phyloP scores from a whole-genome alignment of 2,113 vertebrate species.

The Dasyprocta punctata region DNA sequence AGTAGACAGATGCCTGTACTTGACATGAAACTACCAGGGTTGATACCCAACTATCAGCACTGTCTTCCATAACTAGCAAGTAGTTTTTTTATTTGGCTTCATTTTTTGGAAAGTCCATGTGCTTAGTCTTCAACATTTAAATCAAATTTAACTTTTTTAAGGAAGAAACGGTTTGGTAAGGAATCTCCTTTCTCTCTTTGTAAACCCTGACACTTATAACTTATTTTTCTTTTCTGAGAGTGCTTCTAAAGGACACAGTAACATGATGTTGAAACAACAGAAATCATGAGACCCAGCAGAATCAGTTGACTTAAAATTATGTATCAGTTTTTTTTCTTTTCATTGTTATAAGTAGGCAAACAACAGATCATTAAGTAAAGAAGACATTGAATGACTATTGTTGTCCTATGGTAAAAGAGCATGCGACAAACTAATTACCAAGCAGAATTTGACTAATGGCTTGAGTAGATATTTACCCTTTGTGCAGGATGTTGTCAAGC shows the following conservation, averaged over 20 bases:
- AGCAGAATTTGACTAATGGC: conserved; percentile 68
- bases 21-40: no score
- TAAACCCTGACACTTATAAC: no score
- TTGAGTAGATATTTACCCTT: conserved; percentile 75
- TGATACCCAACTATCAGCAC: no score
- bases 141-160: no score
- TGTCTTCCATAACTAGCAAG: no score
- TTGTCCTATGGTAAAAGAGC: conserved; percentile 69
- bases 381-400: conserved; percentile 71
- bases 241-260: conserved; percentile 83
- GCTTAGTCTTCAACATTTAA: no score
- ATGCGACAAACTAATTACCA: conserved; percentile 31
- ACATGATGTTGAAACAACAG: conserved; percentile 64
- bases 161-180: no score
- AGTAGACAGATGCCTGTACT: no score
- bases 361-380: conserved; percentile 76
- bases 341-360: conserved; percentile 79
- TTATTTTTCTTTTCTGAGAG: conserved; percentile 77
- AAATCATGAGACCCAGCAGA: conserved; percentile 75
- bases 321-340: conserved; percentile 80
- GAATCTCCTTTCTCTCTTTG: no score
- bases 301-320: conserved; percentile 76
- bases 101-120: no score
- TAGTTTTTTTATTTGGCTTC: no score
- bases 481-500: conserved; percentile 67